phyloP scores from a whole-genome alignment of 2,888 invertebrate genomes.

The Andrena dorsata region DNA sequence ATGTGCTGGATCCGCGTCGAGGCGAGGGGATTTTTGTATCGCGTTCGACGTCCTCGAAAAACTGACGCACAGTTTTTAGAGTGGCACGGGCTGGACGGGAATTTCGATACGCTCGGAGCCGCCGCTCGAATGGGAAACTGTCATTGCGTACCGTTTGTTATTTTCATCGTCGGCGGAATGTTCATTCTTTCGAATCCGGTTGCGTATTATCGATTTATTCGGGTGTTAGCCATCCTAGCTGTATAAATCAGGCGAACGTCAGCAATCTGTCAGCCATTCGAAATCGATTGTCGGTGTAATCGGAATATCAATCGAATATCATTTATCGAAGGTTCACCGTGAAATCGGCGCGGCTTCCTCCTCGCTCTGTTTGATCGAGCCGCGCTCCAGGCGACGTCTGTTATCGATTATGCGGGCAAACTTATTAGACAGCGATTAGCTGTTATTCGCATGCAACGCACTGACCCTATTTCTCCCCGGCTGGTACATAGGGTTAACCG shows the following conservation, averaged over 20 bases:
- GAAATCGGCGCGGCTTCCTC: conserved; percentile 50
- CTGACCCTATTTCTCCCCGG: conserved; percentile 73
- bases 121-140: neutral
- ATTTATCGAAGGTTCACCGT: conserved; percentile 44
- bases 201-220: conserved; percentile 9
- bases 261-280: conserved; percentile 15
- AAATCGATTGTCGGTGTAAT: conserved; percentile 35
- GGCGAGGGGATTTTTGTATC: conserved; percentile 38
- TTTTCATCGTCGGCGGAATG: neutral
- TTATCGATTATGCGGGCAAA: conserved; percentile 75
- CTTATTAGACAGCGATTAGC: conserved; percentile 76
- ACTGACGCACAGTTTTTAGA: conserved; percentile 23
- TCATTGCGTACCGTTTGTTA: neutral
- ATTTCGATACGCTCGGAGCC: neutral
- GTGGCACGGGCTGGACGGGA: neutral
- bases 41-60: conserved; percentile 26
- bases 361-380: conserved; percentile 24
- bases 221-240: neutral
- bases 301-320: conserved; percentile 52
- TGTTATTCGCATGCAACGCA: conserved; percentile 74
- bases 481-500: conserved; percentile 73
- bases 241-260: conserved; percentile 28
- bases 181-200: neutral
- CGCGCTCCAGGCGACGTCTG: conserved; percentile 65
- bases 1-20: conserved; percentile 10